Conservation (phyloP, 1,140 invertebrate genomes). For the Meloidogyne exigua region DNA sequence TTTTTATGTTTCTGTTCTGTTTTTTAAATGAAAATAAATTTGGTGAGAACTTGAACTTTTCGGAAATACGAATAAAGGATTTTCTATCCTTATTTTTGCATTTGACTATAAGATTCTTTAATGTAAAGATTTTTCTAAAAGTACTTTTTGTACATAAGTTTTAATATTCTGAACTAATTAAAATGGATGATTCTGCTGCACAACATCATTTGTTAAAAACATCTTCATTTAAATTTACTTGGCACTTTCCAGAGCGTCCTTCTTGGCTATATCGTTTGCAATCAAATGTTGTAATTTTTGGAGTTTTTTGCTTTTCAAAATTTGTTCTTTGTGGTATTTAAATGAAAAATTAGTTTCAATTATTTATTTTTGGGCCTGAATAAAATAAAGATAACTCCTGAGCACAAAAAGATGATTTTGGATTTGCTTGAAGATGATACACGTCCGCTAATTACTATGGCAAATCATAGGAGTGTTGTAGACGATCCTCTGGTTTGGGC, state of each 20-base stretch:
- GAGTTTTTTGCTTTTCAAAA: constrained; percentile 50
- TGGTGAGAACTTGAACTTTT: no score
- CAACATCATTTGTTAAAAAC: neutral
- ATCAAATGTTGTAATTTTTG: constrained; percentile 48
- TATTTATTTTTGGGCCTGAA: constrained; percentile 47
- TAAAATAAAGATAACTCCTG: constrained; percentile 38
- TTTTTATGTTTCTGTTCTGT: no score
- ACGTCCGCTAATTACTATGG: constrained; percentile 52
- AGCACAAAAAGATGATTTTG: constrained; percentile 49
- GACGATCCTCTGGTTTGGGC: constrained; percentile 59
- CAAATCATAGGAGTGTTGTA: constrained; percentile 57
- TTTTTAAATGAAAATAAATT: no score
- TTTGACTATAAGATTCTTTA: no score
- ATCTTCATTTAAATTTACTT: constrained; percentile 34
- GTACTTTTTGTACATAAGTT: no score
- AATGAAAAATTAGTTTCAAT: neutral
- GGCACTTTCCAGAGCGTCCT: constrained; percentile 52
- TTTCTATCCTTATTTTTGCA: no score
- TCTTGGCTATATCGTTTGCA: constrained; percentile 43
- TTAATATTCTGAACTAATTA: neutral
- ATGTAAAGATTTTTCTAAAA: no score
- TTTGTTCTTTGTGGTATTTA: constrained; percentile 40
- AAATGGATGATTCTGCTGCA: neutral
- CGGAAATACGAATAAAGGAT: no score
- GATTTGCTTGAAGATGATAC: constrained; percentile 42